A percentile compares a stretch with the other conserved stretches of the same genome.
phyloP scores from a whole-genome alignment of 2,797 vertebrate species.

The Peromyscus nudipes region DNA sequence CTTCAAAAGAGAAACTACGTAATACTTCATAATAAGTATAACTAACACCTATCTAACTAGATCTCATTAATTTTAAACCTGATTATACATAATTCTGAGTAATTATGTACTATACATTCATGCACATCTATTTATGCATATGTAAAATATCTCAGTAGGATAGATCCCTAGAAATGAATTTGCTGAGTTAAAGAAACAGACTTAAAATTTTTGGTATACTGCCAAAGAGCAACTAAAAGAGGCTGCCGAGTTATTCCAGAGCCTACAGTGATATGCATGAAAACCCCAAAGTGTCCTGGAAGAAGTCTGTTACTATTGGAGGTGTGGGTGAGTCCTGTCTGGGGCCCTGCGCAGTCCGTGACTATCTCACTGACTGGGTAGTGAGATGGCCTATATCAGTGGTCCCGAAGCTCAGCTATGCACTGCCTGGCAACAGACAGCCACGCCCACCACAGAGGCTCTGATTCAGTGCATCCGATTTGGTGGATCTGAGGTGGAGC shows the following conservation, averaged over 20 bases:
- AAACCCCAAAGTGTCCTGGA: not conserved
- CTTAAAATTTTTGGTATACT: constrained; percentile 45
- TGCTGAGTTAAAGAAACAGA: constrained; percentile 37
- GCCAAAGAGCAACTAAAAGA: constrained; percentile 40
- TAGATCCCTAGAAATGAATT: constrained; percentile 40
- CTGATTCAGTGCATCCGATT: not conserved
- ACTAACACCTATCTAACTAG: not conserved
- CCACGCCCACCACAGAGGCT: not conserved
- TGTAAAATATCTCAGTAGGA: constrained; percentile 19
- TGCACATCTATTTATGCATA: not conserved
- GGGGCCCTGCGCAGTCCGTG: not conserved
- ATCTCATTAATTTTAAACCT: constrained; percentile 52
- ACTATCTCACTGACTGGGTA: not conserved
- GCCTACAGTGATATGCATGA: not conserved
- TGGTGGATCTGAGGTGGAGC: not conserved
- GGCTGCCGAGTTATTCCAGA: not conserved
- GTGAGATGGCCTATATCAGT: not conserved
- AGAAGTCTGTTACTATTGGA: not conserved
- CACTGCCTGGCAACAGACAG: not conserved
- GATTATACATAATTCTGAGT: constrained; percentile 38
- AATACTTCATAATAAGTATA: constrained; percentile 9
- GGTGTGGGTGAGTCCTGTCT: not conserved
- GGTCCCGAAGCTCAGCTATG: not conserved
- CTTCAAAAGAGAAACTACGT: not conserved
- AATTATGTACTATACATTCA: constrained; percentile 3